Base-by-base conservation (phyloP, 2,113 vertebrate genomes). In the Rafetus swinhoei region DNA sequence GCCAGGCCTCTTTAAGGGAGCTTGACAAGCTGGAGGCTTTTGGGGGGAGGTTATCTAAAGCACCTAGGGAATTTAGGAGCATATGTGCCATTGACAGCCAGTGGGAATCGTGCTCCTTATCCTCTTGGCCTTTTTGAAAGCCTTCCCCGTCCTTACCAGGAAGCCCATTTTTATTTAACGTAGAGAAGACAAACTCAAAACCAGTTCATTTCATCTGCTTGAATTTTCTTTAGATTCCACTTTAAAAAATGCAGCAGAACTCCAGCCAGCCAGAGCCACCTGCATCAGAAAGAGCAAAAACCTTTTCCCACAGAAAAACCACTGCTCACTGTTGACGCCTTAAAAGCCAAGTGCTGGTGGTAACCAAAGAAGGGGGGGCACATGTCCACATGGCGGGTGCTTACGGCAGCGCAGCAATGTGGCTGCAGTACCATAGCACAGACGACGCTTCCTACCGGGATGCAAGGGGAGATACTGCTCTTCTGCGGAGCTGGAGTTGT, bases 131-230 rank as follows among this genome's bases (percentile, higher is more conserved):
- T 1, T 87, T 88, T 90, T 86, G 93, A 72, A 95, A 90, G 79
- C 76, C 84, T 80, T 65, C 92, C 62, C 84, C 27, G 77, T 29
- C 11, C 84, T 88, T 92, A 93, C 91, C 90, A 94, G 93, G 74
- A 95, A 93, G 90, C 89, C 87, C 94, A 93, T 93, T 0, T 88
- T 59, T 90, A 95, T 80, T 60, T 81, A 27, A 32, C 13, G 29
- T 72, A 54, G 62, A 81, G 88, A 32, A 16, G 84, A 86, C 82
- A 92, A 96, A 97, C 97, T 89, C 91, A 91, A 93, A 97, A 80
- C 90, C 81, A 90, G 80, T 86, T 88, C 87, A 93, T 95, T 91
- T 82, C 81, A 82, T 81, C 81, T 89, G 84, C 88, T 95, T 96
- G 92, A 24, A 62, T 91, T 95, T 94, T 39, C 72, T 83, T 80